These are phyloP conservation scores for Myopa testacea DNA, from an alignment of 2,888 invertebrate species.

Conservation along the genomic window DNA sequence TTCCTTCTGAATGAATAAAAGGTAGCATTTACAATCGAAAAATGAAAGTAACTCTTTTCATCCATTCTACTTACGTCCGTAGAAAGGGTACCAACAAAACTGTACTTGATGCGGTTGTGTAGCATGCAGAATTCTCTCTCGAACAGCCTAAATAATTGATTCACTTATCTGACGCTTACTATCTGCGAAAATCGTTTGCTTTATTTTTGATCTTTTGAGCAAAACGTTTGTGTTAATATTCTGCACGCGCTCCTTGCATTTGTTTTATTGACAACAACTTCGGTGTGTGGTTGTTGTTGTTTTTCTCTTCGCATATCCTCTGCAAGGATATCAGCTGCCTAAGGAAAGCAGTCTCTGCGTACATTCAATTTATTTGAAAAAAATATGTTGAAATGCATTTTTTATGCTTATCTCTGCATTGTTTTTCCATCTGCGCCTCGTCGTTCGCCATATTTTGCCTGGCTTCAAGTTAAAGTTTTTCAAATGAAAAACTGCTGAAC, in stretches of 20 bases:
- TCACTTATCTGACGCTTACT: no score
- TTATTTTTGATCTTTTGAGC: no score
- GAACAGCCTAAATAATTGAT: not conserved
- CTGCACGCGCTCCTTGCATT: no score
- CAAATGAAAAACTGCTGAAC: no score
- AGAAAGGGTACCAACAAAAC: no score
- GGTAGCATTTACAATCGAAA: no score
- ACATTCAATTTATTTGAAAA: constrained; percentile 12
- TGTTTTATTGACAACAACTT: not conserved
- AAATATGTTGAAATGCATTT: not conserved
- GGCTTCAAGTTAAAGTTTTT: not conserved
- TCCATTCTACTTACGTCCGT: no score
- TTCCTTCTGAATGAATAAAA: no score
- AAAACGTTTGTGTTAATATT: no score
- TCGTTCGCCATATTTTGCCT: not conserved
- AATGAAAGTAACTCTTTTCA: no score
- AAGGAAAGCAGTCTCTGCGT: not conserved
- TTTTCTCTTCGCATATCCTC: not conserved
- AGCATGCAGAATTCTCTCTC: not conserved
- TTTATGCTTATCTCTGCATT: not conserved
- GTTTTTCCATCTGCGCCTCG: not conserved
- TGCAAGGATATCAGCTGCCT: not conserved
- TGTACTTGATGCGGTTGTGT: no score
- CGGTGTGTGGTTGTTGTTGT: not conserved
- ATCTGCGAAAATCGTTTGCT: no score